Conservation (phyloP, 2,797 vertebrate species). For the Enteromius radiatus region DNA sequence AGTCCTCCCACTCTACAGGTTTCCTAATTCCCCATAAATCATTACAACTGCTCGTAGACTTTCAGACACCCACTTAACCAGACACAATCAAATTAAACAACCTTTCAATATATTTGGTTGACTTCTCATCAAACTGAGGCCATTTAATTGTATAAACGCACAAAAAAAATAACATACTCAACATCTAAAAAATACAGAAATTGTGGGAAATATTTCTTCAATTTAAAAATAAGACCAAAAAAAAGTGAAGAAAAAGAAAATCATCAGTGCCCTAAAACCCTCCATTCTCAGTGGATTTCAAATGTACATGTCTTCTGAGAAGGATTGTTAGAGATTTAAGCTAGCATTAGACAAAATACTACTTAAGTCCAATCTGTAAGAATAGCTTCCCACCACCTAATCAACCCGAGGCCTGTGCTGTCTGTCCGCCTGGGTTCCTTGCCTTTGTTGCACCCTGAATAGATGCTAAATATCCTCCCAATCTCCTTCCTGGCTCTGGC, state of each 20-base stretch:
- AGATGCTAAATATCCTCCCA: conserved; percentile 84
- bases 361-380: conserved; percentile 77
- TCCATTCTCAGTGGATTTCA: conserved; percentile 29
- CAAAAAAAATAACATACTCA: conserved; percentile 59
- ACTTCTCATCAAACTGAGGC: conserved; percentile 70
- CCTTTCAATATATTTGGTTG: conserved; percentile 72
- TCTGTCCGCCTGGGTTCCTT: conserved; percentile 71
- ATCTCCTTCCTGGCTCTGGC: conserved; percentile 76
- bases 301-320: conserved; percentile 73
- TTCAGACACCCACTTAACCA: conserved; percentile 63
- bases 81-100: conserved; percentile 75
- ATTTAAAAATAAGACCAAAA: neutral
- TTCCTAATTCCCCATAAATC: conserved; percentile 78
- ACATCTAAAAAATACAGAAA: neutral
- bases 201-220: neutral
- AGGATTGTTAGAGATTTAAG: conserved; percentile 78
- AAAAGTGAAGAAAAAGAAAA: neutral
- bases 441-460: conserved; percentile 85
- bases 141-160: conserved; percentile 68
- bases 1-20: conserved; percentile 38
- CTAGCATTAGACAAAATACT: conserved; percentile 87
- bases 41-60: conserved; percentile 75
- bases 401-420: conserved; percentile 64
- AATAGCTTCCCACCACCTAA: conserved; percentile 72
- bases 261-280: neutral